phyloP scores from a whole-genome alignment of 2,113 vertebrate species.

The Falcunculus frontatus region DNA sequence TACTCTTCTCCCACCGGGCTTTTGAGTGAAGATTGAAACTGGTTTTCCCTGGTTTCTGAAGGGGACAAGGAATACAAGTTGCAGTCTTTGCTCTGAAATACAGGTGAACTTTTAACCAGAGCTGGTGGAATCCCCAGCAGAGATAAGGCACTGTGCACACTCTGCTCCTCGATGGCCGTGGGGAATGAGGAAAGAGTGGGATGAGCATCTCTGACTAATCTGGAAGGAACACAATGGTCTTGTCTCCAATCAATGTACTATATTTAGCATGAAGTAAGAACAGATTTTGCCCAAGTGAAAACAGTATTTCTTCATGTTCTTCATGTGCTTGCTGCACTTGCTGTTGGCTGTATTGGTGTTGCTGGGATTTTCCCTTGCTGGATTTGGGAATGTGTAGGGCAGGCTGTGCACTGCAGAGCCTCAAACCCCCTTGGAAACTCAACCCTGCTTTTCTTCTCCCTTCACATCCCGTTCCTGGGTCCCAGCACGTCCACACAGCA shows the following conservation, averaged over 20 bases:
- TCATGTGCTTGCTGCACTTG: rapidly evolving
- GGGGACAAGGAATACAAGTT: not conserved
- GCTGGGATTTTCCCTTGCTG: not conserved
- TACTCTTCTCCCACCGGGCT: not conserved
- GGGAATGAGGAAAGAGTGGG: slow-evolving; percentile 15
- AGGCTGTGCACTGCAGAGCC: not conserved
- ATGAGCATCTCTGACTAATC: not conserved
- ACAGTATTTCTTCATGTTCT: not conserved
- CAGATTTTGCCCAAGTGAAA: not conserved
- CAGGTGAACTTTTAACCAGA: not conserved
- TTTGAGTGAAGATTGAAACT: not conserved
- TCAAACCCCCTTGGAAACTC: not conserved
- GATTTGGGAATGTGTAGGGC: not conserved
- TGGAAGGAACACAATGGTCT: not conserved
- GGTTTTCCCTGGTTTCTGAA: not conserved
- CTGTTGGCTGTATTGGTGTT: rapidly evolving
- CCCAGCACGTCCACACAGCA: rapidly evolving
- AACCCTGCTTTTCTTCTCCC: not conserved
- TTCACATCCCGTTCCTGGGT: rapidly evolving
- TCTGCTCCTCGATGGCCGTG: not conserved
- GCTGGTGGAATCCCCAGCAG: not conserved
- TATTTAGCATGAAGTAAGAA: not conserved
- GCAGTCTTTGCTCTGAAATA: not conserved
- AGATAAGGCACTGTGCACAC: not conserved
- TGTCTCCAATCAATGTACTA: not conserved